Evolutionary conservation across 2,888 invertebrate genomes (phyloP).

Genomic region (Herminia tarsipennalis): DNA sequence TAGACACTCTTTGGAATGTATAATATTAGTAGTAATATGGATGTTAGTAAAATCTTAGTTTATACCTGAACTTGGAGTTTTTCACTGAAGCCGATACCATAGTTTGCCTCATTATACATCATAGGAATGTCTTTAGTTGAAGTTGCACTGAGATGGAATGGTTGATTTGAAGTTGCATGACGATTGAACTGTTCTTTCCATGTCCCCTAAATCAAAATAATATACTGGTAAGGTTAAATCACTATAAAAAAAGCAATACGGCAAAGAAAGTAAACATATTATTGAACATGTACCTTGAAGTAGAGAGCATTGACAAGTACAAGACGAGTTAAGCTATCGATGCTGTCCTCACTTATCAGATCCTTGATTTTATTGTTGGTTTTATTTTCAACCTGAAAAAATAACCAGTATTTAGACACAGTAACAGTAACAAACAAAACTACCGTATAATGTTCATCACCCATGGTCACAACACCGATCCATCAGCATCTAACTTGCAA

Average conservation of each 20-base stretch:
- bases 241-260: too few relatives aligned
- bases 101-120: slow-evolving; percentile 88
- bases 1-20: too few relatives aligned
- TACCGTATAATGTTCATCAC: not conserved
- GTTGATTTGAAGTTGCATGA: slow-evolving; percentile 81
- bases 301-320: slow-evolving; percentile 94
- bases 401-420: not conserved
- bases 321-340: slow-evolving; percentile 86
- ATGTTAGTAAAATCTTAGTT: too few relatives aligned
- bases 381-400: slow-evolving; percentile 85
- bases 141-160: slow-evolving; percentile 86
- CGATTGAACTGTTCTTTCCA: slow-evolving; percentile 90
- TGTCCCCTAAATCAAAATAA: slow-evolving; percentile 74
- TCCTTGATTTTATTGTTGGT: slow-evolving; percentile 94
- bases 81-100: slow-evolving; percentile 64
- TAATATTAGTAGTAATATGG: too few relatives aligned
- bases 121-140: slow-evolving; percentile 88
- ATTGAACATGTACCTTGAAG: slow-evolving; percentile 87
- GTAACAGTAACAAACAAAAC: not conserved
- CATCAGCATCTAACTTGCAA: too few relatives aligned
- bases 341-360: slow-evolving; percentile 86
- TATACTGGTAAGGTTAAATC: too few relatives aligned
- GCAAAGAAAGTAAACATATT: not conserved
- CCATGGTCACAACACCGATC: not conserved
- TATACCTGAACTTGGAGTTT: slow-evolving; percentile 70